Conservation (phyloP, 2,113 vertebrate genomes). For the Nibea coibor region DNA sequence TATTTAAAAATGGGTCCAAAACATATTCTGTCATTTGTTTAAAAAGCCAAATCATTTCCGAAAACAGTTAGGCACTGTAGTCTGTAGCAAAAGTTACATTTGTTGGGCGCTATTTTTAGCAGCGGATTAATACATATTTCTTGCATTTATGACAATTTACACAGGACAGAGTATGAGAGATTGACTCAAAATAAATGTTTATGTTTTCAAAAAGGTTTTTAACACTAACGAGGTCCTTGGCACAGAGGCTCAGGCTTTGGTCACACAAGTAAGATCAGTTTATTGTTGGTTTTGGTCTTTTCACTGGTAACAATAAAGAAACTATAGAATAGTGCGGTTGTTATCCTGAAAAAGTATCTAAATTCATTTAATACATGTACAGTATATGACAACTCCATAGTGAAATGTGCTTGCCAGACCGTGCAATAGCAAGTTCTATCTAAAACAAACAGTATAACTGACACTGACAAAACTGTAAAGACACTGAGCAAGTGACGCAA, state of each 20-base stretch:
- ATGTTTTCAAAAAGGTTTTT: background rate
- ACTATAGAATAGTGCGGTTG: background rate
- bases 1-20: background rate
- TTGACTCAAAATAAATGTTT: background rate
- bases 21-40: background rate
- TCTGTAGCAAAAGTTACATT: background rate
- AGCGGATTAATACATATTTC: background rate
- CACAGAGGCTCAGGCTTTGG: background rate
- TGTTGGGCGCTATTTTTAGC: background rate
- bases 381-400: background rate
- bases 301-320: background rate
- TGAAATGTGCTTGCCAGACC: background rate
- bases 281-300: background rate
- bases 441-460: background rate
- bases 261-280: background rate
- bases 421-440: background rate
- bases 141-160: background rate
- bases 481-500: constrained; percentile 25
- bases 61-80: background rate
- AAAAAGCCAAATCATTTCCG: background rate
- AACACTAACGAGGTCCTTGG: background rate
- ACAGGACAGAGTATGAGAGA: background rate
- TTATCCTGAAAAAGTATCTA: background rate
- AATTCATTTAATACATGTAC: background rate
- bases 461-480: constrained; percentile 18